phyloP scores from a whole-genome alignment of 2,113 vertebrate species.

The Sarotherodon lohbergeri region DNA sequence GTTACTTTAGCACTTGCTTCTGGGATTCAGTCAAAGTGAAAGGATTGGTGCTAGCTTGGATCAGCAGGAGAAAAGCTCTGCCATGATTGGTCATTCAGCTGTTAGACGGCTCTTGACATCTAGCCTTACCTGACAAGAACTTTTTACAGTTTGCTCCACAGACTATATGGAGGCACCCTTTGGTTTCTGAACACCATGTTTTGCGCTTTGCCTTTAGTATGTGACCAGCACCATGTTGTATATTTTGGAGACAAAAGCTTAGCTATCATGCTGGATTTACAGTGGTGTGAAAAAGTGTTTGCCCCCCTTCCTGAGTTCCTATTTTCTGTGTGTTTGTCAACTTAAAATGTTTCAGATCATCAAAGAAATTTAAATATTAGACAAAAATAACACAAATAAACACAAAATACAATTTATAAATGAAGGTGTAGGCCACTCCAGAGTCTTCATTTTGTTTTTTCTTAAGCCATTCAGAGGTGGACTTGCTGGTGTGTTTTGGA shows the following conservation, averaged over 20 bases:
- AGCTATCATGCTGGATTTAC: background rate
- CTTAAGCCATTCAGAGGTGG: background rate
- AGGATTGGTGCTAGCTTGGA: background rate
- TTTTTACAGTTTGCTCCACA: background rate
- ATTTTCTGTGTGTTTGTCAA: background rate
- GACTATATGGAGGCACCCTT: background rate
- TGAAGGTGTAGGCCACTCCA: background rate
- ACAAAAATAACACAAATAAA: rapidly evolving
- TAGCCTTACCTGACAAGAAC: rapidly evolving
- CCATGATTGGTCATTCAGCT: background rate
- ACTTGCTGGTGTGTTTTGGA: background rate
- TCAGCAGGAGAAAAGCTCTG: background rate
- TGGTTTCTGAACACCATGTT: background rate
- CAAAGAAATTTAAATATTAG: background rate
- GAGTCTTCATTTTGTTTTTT: background rate
- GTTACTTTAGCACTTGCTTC: background rate
- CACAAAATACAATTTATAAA: background rate
- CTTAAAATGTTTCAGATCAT: background rate
- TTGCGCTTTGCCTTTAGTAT: background rate
- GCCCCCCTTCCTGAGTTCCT: background rate
- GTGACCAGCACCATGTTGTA: background rate
- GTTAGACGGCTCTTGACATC: background rate
- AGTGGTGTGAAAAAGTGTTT: background rate
- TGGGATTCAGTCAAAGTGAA: background rate
- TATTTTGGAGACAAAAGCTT: background rate